Percentiles rank a stretch among this genome's conserved stretches.
These are phyloP conservation scores for Brachypteracias leptosomus DNA, from an alignment of 2,113 vertebrate species.

Conservation along the genomic window DNA sequence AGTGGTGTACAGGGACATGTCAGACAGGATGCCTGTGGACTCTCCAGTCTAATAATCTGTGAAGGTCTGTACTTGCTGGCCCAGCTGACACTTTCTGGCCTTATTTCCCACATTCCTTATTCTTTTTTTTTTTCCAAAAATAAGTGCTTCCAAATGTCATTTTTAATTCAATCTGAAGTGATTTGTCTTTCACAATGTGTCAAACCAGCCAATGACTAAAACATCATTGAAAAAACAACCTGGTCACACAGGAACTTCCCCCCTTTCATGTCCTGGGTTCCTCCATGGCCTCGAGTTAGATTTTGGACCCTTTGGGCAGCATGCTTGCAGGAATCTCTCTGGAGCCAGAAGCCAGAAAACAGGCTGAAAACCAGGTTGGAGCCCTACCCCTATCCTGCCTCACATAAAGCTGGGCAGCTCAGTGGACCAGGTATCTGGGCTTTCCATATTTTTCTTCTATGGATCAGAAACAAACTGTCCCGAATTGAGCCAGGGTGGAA, in stretches of 20 bases:
- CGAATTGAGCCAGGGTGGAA: neutral
- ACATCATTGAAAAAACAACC: neutral
- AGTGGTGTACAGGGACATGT: neutral
- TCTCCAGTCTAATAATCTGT: neutral
- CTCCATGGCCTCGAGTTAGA: neutral
- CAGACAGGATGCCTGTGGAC: neutral
- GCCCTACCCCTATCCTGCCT: neutral
- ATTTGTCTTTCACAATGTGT: neutral
- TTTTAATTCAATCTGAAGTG: neutral
- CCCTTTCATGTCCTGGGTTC: neutral
- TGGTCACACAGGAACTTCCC: neutral
- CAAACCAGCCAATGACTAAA: neutral
- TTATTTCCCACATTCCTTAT: neutral
- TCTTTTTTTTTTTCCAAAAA: too few species aligned
- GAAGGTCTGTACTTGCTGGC: conserved; percentile 3
- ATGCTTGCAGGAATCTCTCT: neutral
- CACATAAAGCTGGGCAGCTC: neutral
- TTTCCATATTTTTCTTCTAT: neutral
- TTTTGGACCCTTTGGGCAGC: neutral
- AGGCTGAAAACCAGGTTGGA: neutral
- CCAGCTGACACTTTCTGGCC: neutral
- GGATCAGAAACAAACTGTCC: neutral
- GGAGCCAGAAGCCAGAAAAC: neutral
- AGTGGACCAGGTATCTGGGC: too few species aligned
- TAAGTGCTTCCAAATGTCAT: neutral